Evolutionary conservation across 2,797 vertebrate genomes (phyloP).

Genomic region (Xyrichtys novacula): DNA sequence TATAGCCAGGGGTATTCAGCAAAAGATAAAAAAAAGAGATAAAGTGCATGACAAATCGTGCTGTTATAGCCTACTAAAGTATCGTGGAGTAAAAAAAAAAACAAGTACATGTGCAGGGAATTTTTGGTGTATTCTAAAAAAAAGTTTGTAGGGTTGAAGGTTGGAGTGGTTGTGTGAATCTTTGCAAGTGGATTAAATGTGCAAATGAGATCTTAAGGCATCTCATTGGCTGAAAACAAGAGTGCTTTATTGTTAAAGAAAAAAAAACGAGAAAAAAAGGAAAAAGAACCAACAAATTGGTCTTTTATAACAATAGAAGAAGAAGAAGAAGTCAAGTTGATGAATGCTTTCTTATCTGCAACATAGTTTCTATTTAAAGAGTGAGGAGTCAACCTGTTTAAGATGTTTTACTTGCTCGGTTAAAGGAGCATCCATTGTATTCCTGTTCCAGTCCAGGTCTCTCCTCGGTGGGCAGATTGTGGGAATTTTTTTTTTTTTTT

Average conservation of each 20-base stretch:
- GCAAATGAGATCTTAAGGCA: constrained; percentile 46
- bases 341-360: constrained; percentile 69
- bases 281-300: constrained; percentile 77
- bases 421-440: constrained; percentile 65
- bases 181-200: constrained; percentile 49
- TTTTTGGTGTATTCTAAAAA: constrained; percentile 71
- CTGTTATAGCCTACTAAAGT: constrained; percentile 83
- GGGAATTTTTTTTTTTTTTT: constrained; percentile 19
- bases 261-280: constrained; percentile 1
- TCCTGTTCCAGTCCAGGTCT: constrained; percentile 65
- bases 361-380: constrained; percentile 71
- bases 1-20: constrained; percentile 62
- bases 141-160: constrained; percentile 59
- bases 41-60: constrained; percentile 85
- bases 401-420: constrained; percentile 55
- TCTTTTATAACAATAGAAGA: constrained; percentile 63
- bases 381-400: constrained; percentile 57
- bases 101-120: constrained; percentile 78
- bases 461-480: constrained; percentile 50
- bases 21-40: constrained; percentile 48
- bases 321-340: constrained; percentile 43
- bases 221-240: constrained; percentile 53
- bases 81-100: constrained; percentile 75
- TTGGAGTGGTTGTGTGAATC: constrained; percentile 71
- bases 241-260: constrained; percentile 24